These are phyloP conservation scores for Tenualosa thibaudeaui DNA, from an alignment of 2,797 vertebrate species.

Conservation along the genomic window DNA sequence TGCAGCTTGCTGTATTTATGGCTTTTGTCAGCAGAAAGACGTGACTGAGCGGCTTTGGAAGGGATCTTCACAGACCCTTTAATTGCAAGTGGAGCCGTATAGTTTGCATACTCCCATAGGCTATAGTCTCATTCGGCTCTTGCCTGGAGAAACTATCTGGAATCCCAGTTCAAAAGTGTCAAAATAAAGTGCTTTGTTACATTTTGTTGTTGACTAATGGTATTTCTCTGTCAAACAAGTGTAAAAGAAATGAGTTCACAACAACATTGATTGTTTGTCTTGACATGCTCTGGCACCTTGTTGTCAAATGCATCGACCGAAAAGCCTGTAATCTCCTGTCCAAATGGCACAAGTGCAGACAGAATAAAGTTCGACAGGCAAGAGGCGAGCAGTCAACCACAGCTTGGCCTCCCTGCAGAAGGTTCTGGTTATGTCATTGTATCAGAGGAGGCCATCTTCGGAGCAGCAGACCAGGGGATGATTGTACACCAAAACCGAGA, in stretches of 20 bases:
- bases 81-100: neutral
- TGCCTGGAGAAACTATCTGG: neutral
- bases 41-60: neutral
- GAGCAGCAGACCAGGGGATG: neutral
- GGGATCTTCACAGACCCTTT: neutral
- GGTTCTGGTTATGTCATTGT: neutral
- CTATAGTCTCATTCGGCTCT: neutral
- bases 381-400: neutral
- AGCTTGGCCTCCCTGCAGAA: neutral
- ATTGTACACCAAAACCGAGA: neutral
- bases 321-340: neutral
- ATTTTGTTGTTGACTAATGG: neutral
- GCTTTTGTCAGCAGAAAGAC: slow-evolving; percentile 6
- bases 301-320: neutral
- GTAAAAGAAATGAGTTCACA: neutral
- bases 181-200: neutral
- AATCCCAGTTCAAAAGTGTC: neutral
- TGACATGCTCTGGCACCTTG: neutral
- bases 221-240: neutral
- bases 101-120: neutral
- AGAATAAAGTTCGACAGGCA: neutral
- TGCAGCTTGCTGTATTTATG: neutral
- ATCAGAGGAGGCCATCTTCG: neutral
- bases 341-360: neutral
- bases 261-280: neutral